Evolutionary conservation across 2,888 invertebrate species (phyloP), one percentile per base, ranked within the genome.

Genomic region (Amorpha juglandis): DNA sequence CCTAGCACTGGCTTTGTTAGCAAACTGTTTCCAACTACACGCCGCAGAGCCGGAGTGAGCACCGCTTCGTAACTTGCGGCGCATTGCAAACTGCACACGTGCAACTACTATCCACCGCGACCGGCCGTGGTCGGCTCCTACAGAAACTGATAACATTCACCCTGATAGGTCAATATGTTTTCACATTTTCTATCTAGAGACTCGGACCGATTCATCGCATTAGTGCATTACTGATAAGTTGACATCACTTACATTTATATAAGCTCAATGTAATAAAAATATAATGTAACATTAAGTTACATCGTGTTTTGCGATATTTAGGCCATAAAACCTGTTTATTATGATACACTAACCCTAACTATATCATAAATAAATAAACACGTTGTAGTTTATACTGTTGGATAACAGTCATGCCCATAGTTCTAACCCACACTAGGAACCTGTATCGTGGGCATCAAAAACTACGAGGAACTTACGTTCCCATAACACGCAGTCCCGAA

Each of bases 11-110:
- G 85, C 88, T 89, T 90, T 88, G 90, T 88, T 83, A 82, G 79
- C 84, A 79, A 91, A 91, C 89, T 86, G 89, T 88, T 88, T 74
- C 82, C 80, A 85, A 87, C 87, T 82, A 81, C 83, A 81, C 78
- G 78, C 82, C 79, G 80, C 83, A 83, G 77, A 79, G 77, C 74
- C 73, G 76, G 78, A 78, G 76, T 73, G 74, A 76, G 77, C 78
- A 78, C 74, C 72, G 71, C 76, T 74, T 74, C 71, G 72, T 75
- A 80, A 80, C 77, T 79, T 76, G 72, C 74, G 69, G 70, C 70
- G 27, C 12, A 27, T 12, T 33, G 42, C 58, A 19, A 19, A 38
- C 12, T 58, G 42, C 42, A 52, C 50, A 19, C 53, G 53, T 33
- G 45, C 14, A 45, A 1, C 14, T 11, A 11, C 42, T 14, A 45